phyloP scores from a whole-genome alignment of 2,797 vertebrate genomes.

The Diplodus sargus region DNA sequence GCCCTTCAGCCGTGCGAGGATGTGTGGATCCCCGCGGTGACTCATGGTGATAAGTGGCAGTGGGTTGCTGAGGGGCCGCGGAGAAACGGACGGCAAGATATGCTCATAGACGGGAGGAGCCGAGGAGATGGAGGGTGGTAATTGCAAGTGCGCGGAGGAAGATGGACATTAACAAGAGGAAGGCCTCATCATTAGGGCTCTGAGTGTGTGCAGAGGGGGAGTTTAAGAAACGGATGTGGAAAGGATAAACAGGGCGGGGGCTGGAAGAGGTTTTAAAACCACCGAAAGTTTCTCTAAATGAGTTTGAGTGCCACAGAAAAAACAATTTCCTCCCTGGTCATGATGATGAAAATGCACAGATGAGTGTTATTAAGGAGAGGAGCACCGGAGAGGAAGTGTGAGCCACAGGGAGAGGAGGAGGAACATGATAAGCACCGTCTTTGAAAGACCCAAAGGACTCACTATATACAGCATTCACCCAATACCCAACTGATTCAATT shows the following conservation, averaged over 20 bases:
- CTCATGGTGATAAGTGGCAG: conserved; percentile 51
- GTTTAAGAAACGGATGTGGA: conserved; percentile 29
- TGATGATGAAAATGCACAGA: conserved; percentile 50
- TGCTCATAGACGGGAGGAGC: conserved; percentile 43
- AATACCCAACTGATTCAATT: conserved; percentile 73
- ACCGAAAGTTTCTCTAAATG: conserved; percentile 66
- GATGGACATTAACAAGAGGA: conserved; percentile 75
- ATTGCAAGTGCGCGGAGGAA: conserved; percentile 62
- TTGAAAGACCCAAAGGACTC: conserved; percentile 58
- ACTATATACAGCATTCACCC: conserved; percentile 59
- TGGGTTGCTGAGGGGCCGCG: conserved; percentile 45
- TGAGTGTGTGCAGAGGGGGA: conserved; percentile 31
- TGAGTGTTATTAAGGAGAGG: conserved; percentile 46
- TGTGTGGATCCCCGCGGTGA: conserved; percentile 37
- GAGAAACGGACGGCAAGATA: conserved; percentile 44
- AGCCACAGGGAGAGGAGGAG: conserved; percentile 22
- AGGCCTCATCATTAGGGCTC: conserved; percentile 61
- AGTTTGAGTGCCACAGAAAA: conserved; percentile 50
- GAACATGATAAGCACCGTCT: conserved; percentile 30
- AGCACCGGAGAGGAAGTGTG: conserved; percentile 40
- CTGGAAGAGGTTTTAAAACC: conserved; percentile 32
- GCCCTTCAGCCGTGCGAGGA: background rate
- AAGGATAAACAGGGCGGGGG: conserved; percentile 6
- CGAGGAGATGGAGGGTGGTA: conserved; percentile 59
- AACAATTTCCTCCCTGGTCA: conserved; percentile 50